Base-by-base conservation (phyloP, 2,888 invertebrate genomes). In the Theodoxus fluviatilis region DNA sequence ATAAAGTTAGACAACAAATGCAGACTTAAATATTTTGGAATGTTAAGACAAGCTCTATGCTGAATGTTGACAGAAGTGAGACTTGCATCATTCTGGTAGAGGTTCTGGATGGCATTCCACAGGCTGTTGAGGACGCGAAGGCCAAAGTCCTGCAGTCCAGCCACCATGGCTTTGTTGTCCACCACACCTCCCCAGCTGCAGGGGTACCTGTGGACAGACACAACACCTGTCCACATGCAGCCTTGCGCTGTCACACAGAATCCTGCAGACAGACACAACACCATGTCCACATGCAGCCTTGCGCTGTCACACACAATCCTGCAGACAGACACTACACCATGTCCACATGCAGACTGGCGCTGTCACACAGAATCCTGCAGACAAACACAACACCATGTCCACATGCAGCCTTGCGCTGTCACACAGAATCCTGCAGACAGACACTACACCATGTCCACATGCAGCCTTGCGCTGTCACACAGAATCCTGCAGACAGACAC, bases 121-220 rank as follows among this genome's bases (percentile, higher is more conserved):
- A 88, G 73, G 71, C 85, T 84, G 73, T 86, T 84, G 43, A 88
- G 78, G 1, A 87, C 85, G 63, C 84, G 74, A 35, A 79, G 70
- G 3, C 85, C 88, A 80, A 88, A 87, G 40, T 77, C 68, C 37
- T 87, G 85, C 38, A 88, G 80, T n/a, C 82, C 84, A 7, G 81
- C 77, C 1, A 84, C 82, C 31, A 87, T 76, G 3, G 87, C 85
- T 70, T 84, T 84, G 0, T 78, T 82, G 69, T 85, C 82, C 9
- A 80, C 80, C 22, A 83, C 77, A 31, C 87, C 87, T 63, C 85
- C 86, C 86, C 86, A 88, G 1, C 73, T 70, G 76, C 87, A 87
- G 3, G 85, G 84, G 76, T 88, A 88, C 7, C 86, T 86, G 73
- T 22, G 35, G 28, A 70, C 18, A 33, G 31, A n/a, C 3, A 66